phyloP scores from a whole-genome alignment of 2,888 invertebrate genomes.

The Himalopsyche kuldschensis region DNA sequence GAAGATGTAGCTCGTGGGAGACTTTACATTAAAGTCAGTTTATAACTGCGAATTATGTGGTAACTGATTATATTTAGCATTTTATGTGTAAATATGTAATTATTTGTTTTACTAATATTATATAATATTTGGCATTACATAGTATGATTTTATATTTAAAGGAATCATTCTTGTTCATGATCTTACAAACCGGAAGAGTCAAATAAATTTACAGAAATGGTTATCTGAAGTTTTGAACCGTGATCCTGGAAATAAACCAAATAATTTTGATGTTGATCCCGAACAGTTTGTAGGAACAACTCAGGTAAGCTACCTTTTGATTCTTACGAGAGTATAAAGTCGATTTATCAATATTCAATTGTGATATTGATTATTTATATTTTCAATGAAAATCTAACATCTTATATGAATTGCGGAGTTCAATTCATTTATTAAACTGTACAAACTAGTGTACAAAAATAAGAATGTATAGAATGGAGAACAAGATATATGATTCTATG shows the following conservation, averaged over 20 bases:
- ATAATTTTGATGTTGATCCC: slow-evolving; percentile 76
- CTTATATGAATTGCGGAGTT: no score
- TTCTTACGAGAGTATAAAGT: no score
- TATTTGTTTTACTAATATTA: neutral
- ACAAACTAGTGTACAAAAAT: no score
- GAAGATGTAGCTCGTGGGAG: no score
- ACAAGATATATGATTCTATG: slow-evolving; percentile 16
- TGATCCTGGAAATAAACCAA: slow-evolving; percentile 58
- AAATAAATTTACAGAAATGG: slow-evolving; percentile 92
- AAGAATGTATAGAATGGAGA: no score
- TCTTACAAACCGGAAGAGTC: slow-evolving; percentile 93
- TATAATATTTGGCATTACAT: neutral
- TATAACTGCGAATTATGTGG: no score
- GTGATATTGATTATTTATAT: neutral
- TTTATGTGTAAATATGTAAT: neutral
- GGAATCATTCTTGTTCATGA: slow-evolving; percentile 95
- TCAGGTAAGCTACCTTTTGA: slow-evolving; percentile 54
- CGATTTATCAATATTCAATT: neutral
- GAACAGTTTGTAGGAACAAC: slow-evolving; percentile 84
- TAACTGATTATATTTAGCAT: neutral
- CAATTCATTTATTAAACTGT: no score
- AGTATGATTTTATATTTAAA: slow-evolving; percentile 44
- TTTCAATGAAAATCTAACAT: no score
- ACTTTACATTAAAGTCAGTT: no score
- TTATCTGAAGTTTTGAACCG: slow-evolving; percentile 84